phyloP scores from a whole-genome alignment of 2,888 invertebrate species.

The Rhimphoctona megacephalus region DNA sequence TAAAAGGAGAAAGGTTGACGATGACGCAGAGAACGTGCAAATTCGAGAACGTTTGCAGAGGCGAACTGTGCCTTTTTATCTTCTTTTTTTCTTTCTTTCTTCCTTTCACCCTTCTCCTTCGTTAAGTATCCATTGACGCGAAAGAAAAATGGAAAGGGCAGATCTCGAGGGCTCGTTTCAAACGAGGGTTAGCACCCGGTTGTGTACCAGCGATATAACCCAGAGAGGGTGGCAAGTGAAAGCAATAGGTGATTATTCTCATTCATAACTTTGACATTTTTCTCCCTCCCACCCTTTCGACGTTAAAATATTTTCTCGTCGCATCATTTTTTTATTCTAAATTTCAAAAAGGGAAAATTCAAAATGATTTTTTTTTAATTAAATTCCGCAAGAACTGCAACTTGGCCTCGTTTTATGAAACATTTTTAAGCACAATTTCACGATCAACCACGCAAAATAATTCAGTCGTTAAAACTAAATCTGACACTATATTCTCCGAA shows the following conservation, averaged over 20 bases:
- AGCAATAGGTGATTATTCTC: slow-evolving; percentile 29
- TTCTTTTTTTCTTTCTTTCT: not conserved
- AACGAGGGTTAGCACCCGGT: slow-evolving; percentile 5
- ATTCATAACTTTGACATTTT: slow-evolving; percentile 26
- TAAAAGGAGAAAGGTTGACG: slow-evolving; percentile 6
- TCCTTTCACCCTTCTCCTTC: slow-evolving; percentile 51
- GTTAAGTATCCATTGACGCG: slow-evolving; percentile 54
- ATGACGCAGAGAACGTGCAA: slow-evolving; percentile 7
- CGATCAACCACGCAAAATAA: too few relatives aligned
- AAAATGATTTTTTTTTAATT: not conserved
- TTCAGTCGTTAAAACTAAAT: too few relatives aligned
- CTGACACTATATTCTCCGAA: not conserved
- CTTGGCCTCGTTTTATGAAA: not conserved
- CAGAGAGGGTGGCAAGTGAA: not conserved
- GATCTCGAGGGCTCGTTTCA: not conserved
- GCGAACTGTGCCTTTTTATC: slow-evolving; percentile 1
- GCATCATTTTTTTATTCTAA: not conserved
- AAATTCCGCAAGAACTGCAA: not conserved
- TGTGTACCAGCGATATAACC: slow-evolving; percentile 6
- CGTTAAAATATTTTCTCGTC: too few relatives aligned
- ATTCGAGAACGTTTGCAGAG: slow-evolving; percentile 25
- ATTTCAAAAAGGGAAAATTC: not conserved
- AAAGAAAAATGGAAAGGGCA: slow-evolving; percentile 45
- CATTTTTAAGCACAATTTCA: not conserved
- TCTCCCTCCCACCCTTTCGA: not conserved